Percentiles rank a stretch among this genome's conserved stretches.
phyloP scores from a whole-genome alignment of 1,140 invertebrate genomes.

The Bombus huntii region DNA sequence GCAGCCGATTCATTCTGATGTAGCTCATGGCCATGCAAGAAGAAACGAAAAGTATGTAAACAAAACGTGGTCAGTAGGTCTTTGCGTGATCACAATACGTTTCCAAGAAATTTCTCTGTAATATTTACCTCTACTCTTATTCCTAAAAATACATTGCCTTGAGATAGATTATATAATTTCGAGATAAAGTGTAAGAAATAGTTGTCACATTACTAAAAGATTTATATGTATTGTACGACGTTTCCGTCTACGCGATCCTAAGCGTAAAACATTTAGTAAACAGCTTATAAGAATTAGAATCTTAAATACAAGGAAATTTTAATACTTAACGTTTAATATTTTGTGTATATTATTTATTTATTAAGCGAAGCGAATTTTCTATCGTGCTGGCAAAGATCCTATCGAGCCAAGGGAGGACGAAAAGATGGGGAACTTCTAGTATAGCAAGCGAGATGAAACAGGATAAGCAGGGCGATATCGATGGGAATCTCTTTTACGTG shows the following conservation, averaged over 20 bases:
- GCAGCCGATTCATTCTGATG: neutral
- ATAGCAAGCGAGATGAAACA: neutral
- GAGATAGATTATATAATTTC: neutral
- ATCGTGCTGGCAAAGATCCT: neutral
- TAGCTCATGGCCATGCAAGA: neutral
- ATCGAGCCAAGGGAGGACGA: neutral
- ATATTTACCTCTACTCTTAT: neutral
- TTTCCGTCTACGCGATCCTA: neutral
- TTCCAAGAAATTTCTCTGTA: neutral
- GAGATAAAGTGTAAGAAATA: neutral
- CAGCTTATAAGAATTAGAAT: neutral
- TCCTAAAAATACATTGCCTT: neutral
- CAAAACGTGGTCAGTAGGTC: neutral
- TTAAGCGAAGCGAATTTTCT: neutral
- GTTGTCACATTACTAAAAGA: neutral
- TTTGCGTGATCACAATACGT: neutral
- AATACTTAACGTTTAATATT: neutral
- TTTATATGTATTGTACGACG: neutral
- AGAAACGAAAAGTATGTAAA: constrained; percentile 1
- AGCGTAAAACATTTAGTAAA: neutral
- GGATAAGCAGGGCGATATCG: constrained; percentile 36
- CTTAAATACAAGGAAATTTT: too few relatives aligned
- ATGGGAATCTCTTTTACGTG: constrained; percentile 2
- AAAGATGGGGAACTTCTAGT: too few relatives aligned
- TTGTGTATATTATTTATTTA: neutral